Percentiles rank a stretch among this genome's conserved stretches.
Conservation (phyloP, 2,888 invertebrate genomes). For the Pachycephus smyrnensis region DNA sequence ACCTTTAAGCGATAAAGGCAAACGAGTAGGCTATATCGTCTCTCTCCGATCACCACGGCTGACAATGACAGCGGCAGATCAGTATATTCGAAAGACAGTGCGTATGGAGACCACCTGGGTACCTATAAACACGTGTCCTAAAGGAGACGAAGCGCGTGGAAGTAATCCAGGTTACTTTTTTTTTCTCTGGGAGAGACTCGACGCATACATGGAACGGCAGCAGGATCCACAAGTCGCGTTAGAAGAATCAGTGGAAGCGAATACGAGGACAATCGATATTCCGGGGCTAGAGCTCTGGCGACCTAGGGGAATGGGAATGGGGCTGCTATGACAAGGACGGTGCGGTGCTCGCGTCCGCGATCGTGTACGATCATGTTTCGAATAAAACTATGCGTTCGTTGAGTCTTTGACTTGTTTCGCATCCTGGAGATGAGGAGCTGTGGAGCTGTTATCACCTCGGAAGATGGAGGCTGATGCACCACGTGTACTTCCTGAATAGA, state of each 20-base stretch:
- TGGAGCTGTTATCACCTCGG: too few species aligned
- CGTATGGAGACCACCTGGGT: too few species aligned
- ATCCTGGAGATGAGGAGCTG: too few species aligned
- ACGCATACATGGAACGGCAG: background rate
- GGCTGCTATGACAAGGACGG: background rate
- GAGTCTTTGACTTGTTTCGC: too few species aligned
- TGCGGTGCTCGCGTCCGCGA: constrained; percentile 20
- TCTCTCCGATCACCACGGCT: too few species aligned
- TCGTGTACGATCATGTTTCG: constrained; percentile 20
- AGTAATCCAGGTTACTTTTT: background rate
- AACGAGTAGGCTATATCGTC: too few species aligned
- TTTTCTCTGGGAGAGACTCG: background rate
- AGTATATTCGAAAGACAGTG: too few species aligned
- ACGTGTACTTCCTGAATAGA: too few species aligned
- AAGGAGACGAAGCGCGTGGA: background rate
- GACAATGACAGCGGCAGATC: too few species aligned
- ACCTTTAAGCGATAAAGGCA: too few species aligned
- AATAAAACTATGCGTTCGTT: background rate
- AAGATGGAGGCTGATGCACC: too few species aligned
- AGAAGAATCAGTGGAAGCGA: background rate
- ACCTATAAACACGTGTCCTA: too few species aligned
- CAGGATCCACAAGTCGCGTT: constrained; percentile 24
- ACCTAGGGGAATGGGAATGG: constrained; percentile 10
- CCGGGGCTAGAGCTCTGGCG: constrained; percentile 22
- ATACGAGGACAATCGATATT: constrained; percentile 41